Evolutionary conservation across 1,140 invertebrate genomes (phyloP), one percentile per base, ranked within the genome.

Genomic region (Vanessa tameamea): DNA sequence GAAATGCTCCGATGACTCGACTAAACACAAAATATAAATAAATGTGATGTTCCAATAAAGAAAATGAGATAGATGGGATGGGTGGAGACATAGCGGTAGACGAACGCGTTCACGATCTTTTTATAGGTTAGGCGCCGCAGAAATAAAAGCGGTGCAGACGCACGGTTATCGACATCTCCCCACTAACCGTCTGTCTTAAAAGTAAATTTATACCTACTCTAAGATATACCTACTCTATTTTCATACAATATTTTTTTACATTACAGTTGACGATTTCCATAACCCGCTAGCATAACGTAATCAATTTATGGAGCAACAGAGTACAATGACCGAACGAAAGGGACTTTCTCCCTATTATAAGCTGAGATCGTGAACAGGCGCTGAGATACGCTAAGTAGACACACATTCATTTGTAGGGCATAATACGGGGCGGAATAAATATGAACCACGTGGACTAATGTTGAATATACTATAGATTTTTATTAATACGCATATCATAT

Each of bases 71-170:
- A 59, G 64, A 79, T 79, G 69, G 72, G 73, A 78, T 76, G 71
- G 75, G 72, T 69, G 74, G 80, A 86, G 82, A 86, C 84, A 72
- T 73, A 70, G 75, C 74, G 82, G 82, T 82, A 88, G 86, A 88
- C 84, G 79, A 75, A 77, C 75, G 79, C 78, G 80, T 78, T 77
- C 80, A 77, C 73, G 76, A 76, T 87, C 86, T 90, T 90, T 85
- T 87, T 87, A 88, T 90, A 90, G 88, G 77, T 72, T 72, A 72
- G 69, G 65, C 69, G 59, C 69, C 69, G 68, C 64, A 70, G 57
- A 73, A 68, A 74, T 69, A 69, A 69, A 69, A 69, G 64, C 72
- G 20, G 66, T 64, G 48, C 72, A 69, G 72, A 74, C 72, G 66
- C 61, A 69, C 72, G 72, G 59, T 59, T 61, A 74, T 74, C 66